A percentile compares a stretch with the other conserved stretches of the same genome.
Conservation (phyloP, 2,797 vertebrate species). For the Gambusia yucatana region DNA sequence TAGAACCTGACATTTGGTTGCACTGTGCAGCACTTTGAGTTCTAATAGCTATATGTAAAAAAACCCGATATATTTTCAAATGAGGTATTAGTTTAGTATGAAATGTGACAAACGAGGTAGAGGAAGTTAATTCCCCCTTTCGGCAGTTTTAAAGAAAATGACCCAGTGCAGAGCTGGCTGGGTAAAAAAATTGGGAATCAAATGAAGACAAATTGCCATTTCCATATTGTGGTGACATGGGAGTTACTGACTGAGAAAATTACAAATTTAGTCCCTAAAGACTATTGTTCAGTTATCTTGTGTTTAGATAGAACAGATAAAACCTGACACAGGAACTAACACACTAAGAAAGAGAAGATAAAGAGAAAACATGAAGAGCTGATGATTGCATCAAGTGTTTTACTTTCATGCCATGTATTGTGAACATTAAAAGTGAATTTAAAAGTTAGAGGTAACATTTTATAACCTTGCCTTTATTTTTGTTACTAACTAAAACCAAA, state of each 20-base stretch:
- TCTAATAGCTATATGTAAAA: neutral
- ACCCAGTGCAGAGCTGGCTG: conserved; percentile 57
- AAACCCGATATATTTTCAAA: conserved; percentile 17
- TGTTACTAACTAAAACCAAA: neutral
- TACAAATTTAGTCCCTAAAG: neutral
- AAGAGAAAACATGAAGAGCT: neutral
- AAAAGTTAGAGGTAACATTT: neutral
- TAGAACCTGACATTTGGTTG: neutral
- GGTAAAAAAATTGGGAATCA: conserved; percentile 73
- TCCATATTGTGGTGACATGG: conserved; percentile 61
- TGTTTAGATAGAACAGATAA: neutral
- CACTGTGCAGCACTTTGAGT: neutral
- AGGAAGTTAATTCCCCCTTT: conserved; percentile 66
- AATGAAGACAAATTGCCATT: conserved; percentile 55
- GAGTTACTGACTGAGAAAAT: neutral
- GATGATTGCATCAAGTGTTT: neutral
- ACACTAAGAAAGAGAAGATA: neutral
- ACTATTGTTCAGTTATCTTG: neutral
- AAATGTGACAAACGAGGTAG: conserved; percentile 71
- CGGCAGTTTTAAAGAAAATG: conserved; percentile 61
- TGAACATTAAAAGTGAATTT: neutral
- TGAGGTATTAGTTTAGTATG: conserved; percentile 39
- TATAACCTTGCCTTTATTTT: neutral
- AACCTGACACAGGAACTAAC: neutral
- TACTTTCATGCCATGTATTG: neutral